Percentiles rank a stretch among this genome's conserved stretches.
phyloP scores from a whole-genome alignment of 2,888 invertebrate species.

The Tinea trinotella region DNA sequence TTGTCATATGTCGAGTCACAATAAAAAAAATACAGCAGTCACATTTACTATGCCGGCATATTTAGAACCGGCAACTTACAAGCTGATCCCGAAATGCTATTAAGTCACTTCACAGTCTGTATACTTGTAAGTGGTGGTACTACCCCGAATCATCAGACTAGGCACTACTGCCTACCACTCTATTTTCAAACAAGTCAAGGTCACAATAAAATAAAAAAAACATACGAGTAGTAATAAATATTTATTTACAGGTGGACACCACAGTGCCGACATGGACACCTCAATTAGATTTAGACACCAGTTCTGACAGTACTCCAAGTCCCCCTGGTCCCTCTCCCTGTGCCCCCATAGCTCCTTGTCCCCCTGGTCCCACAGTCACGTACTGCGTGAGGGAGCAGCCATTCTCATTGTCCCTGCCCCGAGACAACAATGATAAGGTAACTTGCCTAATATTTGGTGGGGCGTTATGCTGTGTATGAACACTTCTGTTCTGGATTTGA shows the following conservation, averaged over 20 bases:
- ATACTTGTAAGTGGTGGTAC: too few relatives aligned
- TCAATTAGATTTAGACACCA: constrained; percentile 85
- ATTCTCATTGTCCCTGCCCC: constrained; percentile 82
- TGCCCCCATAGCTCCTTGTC: constrained; percentile 33
- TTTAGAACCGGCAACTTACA: too few relatives aligned
- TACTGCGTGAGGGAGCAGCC: constrained; percentile 72
- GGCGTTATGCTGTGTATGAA: constrained; percentile 54
- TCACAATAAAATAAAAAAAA: too few relatives aligned
- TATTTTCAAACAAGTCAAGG: too few relatives aligned
- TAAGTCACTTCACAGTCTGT: too few relatives aligned
- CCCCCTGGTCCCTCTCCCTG: constrained; percentile 28
- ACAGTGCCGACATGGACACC: constrained; percentile 79
- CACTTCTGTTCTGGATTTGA: not conserved
- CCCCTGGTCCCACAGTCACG: constrained; percentile 30
- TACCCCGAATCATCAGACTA: too few relatives aligned
- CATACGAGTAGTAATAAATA: not conserved
- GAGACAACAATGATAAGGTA: constrained; percentile 66
- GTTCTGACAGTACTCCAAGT: constrained; percentile 57
- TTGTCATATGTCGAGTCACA: too few relatives aligned
- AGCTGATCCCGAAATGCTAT: too few relatives aligned
- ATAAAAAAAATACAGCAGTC: too few relatives aligned
- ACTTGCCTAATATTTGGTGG: constrained; percentile 48
- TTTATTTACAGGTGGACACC: constrained; percentile 26
- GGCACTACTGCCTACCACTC: too few relatives aligned
- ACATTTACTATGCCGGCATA: too few relatives aligned